These are phyloP conservation scores for Rotaria magnacalcarata DNA, from an alignment of 2,888 invertebrate species.

Conservation along the genomic window DNA sequence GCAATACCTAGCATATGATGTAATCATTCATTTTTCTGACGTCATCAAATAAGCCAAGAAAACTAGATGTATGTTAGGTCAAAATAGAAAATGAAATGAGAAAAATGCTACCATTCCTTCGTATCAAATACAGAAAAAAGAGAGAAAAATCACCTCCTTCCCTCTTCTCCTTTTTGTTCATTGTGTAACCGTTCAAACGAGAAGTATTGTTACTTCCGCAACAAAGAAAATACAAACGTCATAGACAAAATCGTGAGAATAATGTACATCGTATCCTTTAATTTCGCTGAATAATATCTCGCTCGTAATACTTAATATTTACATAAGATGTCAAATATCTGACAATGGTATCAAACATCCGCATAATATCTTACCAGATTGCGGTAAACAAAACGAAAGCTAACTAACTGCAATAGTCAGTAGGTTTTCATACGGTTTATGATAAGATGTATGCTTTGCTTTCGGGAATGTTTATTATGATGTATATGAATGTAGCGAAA, in stretches of 20 bases:
- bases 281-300: neutral
- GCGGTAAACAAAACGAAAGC: neutral
- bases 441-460: neutral
- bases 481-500: neutral
- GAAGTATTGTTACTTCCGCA: too few species aligned
- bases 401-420: neutral
- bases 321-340: neutral
- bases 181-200: too few species aligned
- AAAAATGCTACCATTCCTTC: neutral
- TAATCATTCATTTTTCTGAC: neutral
- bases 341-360: neutral
- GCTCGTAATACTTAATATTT: neutral
- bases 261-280: neutral
- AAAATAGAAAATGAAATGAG: neutral
- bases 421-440: neutral
- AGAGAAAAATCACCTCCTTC: too few species aligned
- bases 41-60: neutral
- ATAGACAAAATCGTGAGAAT: neutral
- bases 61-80: neutral
- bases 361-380: neutral
- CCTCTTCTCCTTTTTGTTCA: neutral
- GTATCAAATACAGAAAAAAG: neutral
- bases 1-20: neutral
- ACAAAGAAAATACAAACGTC: too few species aligned
- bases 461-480: neutral